A percentile compares a stretch with the other conserved stretches of the same genome.
These are phyloP conservation scores for Dicyrtoma fusca DNA, from an alignment of 2,888 invertebrate species.

Conservation along the genomic window DNA sequence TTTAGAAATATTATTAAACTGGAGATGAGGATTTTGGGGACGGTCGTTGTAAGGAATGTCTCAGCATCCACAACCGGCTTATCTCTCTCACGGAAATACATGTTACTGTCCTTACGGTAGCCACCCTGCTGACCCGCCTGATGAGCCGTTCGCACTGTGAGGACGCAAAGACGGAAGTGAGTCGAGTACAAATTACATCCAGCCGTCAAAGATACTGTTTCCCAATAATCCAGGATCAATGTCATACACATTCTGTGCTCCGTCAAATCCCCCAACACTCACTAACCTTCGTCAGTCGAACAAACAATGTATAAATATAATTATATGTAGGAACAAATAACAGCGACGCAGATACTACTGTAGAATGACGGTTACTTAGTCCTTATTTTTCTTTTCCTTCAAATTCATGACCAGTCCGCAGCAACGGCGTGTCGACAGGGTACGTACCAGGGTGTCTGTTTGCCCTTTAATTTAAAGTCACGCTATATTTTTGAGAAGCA, in stretches of 20 bases:
- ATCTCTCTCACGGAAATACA: constrained; percentile 54
- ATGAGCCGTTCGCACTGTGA: constrained; percentile 50
- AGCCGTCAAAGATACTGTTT: constrained; percentile 50
- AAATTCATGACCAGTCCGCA: too few relatives aligned
- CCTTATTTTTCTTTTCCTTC: too few relatives aligned
- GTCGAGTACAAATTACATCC: constrained; percentile 55
- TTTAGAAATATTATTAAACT: constrained; percentile 52
- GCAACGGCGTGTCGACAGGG: too few relatives aligned
- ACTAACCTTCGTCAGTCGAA: too few relatives aligned
- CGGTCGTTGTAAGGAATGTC: constrained; percentile 50
- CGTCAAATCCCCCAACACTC: too few relatives aligned
- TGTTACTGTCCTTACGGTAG: constrained; percentile 32
- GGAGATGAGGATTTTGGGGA: constrained; percentile 54
- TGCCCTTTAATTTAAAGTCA: too few relatives aligned
- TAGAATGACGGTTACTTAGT: too few relatives aligned
- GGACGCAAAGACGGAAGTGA: constrained; percentile 53
- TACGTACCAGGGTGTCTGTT: too few relatives aligned
- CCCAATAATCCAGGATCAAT: constrained; percentile 54
- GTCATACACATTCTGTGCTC: constrained; percentile 52
- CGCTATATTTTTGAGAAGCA: too few relatives aligned
- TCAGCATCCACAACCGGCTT: constrained; percentile 52
- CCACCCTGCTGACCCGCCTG: constrained; percentile 37
- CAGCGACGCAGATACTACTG: too few relatives aligned
- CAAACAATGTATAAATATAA: too few relatives aligned
- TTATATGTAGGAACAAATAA: too few relatives aligned